Base-by-base conservation (phyloP, 2,797 vertebrate species). In the Chloroceryle inda region DNA sequence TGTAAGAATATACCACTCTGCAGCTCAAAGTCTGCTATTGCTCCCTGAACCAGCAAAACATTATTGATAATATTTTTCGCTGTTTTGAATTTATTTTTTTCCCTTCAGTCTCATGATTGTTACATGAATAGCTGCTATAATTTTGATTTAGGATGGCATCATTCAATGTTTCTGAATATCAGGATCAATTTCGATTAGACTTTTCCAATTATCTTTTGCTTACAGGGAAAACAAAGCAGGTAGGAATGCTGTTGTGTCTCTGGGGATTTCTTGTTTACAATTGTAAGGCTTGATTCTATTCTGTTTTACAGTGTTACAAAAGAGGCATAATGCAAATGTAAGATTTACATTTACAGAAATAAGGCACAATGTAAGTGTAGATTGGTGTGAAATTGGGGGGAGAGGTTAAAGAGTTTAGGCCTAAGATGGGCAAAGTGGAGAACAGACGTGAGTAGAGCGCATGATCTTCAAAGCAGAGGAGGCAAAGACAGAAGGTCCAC, bases 131-230 rank as follows among this genome's bases (percentile, higher is more conserved):
- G 40, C n/a, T 93, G 56, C 56, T 74, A 27, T 49, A 74, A 77
- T 47, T 91, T 89, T 93, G 33, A 83, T 92, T 92, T 77, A 92
- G 42, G 56, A 61, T 27, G 74, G 45, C 49, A 68, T 83, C 64
- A 63, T 72, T 89, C 71, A 64, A 5, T 80, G 38, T 89, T 96
- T 89, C 67, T 89, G 84, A 77, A 88, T 85, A 93, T 80, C 29
- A 29, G 42, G 64, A 91, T 80, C 78, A 67, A 80, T 92, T 91
- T 89, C 68, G 94, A 75, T 94, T 86, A 85, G 21, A 22, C 53
- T 84, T 91, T 72, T 85, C 2, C 72, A 94, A 59, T 73, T 87
- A 62, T 45, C 56, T 85, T 91, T 84, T 89, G 68, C 61, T 85
- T 88, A 83, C 18, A 40, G 50, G 50, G 21, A 53, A 84, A 69